These are phyloP conservation scores for Kryptolebias ocellatus DNA, from an alignment of 2,797 vertebrate species.

Conservation along the genomic window DNA sequence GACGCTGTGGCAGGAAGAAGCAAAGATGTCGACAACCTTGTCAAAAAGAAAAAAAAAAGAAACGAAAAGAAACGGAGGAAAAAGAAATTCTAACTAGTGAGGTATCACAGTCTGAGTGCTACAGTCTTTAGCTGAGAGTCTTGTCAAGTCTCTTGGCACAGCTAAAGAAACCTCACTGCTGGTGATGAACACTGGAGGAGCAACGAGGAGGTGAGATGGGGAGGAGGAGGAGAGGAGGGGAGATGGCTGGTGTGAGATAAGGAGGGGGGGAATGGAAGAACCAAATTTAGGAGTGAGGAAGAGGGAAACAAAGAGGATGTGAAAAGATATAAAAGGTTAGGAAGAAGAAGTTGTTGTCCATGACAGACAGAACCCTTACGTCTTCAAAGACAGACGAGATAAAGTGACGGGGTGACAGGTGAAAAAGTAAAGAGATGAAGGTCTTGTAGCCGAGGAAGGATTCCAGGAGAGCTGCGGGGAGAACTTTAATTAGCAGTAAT, in stretches of 20 bases:
- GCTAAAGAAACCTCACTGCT: conserved; percentile 61
- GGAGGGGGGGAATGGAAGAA: conserved; percentile 7
- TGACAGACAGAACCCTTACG: conserved; percentile 10
- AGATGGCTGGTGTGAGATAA: conserved; percentile 25
- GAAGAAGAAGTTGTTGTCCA: conserved; percentile 42
- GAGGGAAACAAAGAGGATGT: conserved; percentile 11
- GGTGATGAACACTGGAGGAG: conserved; percentile 51
- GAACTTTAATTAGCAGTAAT: conserved; percentile 85
- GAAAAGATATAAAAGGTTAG: conserved; percentile 48
- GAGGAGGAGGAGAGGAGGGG: conserved; percentile 35
- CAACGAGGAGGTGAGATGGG: conserved; percentile 36
- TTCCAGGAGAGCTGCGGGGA: conserved; percentile 67
- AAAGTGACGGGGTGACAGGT: conserved; percentile 42
- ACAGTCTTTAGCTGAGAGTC: conserved; percentile 69
- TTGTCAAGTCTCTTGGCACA: conserved; percentile 68
- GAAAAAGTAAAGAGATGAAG: conserved; percentile 41
- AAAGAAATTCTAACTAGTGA: conserved; percentile 33
- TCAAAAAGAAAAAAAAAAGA: conserved; percentile 46
- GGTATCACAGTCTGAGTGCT: conserved; percentile 60
- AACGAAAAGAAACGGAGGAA: neutral
- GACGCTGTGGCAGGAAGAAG: conserved; percentile 70
- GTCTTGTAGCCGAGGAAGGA: conserved; percentile 58
- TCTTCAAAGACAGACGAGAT: conserved; percentile 48
- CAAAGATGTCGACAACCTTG: conserved; percentile 68
- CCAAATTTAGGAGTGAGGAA: conserved; percentile 33